phyloP scores from a whole-genome alignment of 2,888 invertebrate genomes.

The Dynastes grantii region DNA sequence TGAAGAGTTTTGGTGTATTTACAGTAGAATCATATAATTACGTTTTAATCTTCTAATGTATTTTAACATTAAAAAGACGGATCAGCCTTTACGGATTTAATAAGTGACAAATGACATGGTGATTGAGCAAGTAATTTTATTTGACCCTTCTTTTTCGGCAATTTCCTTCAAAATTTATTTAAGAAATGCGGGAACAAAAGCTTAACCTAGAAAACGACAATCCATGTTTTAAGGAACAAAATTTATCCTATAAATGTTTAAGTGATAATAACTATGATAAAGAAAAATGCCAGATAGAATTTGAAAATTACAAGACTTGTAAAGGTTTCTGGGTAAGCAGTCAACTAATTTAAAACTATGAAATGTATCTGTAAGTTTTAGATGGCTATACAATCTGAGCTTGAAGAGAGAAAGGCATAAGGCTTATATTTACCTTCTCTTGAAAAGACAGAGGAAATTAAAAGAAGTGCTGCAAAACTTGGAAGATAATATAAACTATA shows the following conservation, averaged over 20 bases:
- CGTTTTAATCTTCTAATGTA: too few species aligned
- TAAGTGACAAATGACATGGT: too few species aligned
- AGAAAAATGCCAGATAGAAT: slow-evolving; percentile 78
- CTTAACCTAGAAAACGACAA: slow-evolving; percentile 65
- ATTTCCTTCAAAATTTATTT: not conserved
- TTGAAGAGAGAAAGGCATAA: slow-evolving; percentile 77
- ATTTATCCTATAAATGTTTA: slow-evolving; percentile 81
- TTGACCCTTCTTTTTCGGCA: not conserved
- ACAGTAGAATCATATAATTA: not conserved
- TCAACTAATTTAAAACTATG: slow-evolving; percentile 4
- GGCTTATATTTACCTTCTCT: slow-evolving; percentile 81
- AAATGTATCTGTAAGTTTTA: slow-evolving; percentile 65
- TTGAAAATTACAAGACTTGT: slow-evolving; percentile 86
- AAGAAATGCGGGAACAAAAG: slow-evolving; percentile 48
- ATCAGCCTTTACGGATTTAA: too few species aligned
- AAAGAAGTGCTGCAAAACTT: slow-evolving; percentile 71
- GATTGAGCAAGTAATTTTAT: not conserved
- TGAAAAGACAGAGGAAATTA: slow-evolving; percentile 79
- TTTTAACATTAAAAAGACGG: too few species aligned
- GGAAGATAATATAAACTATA: slow-evolving; percentile 11
- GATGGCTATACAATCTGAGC: slow-evolving; percentile 75
- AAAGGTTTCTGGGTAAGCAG: slow-evolving; percentile 86
- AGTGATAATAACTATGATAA: slow-evolving; percentile 79
- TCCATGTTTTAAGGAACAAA: slow-evolving; percentile 80
- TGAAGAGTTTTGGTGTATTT: too few species aligned